These are phyloP conservation scores for Melierax canorus DNA, from an alignment of 2,113 vertebrate species.

Conservation along the genomic window DNA sequence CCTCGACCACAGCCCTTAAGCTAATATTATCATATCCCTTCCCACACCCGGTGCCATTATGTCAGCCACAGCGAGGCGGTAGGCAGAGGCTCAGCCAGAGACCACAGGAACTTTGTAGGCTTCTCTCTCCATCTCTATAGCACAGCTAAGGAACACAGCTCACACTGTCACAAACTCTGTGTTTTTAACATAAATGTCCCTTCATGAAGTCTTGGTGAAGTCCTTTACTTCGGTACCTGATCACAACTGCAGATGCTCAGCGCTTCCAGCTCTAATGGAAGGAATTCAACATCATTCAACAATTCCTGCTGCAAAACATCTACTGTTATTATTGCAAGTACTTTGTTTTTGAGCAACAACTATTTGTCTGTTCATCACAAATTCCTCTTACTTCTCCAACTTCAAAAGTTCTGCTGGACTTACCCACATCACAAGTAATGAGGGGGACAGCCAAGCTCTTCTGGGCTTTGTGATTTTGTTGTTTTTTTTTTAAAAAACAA, in stretches of 20 bases:
- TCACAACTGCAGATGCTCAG: neutral
- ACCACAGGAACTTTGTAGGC: slow-evolving; percentile 35
- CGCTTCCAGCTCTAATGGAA: neutral
- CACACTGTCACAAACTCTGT: neutral
- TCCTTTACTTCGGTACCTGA: neutral
- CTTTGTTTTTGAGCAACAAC: neutral
- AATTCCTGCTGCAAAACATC: neutral
- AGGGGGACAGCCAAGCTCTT: neutral
- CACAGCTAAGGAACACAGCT: neutral
- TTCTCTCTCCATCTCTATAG: neutral
- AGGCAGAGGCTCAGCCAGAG: slow-evolving; percentile 30
- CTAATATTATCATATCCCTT: slow-evolving; percentile 58
- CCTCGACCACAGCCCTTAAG: slow-evolving; percentile 43
- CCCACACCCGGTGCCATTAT: slow-evolving; percentile 33
- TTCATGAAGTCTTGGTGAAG: neutral
- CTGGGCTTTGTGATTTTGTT: neutral
- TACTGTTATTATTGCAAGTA: neutral
- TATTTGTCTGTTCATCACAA: neutral
- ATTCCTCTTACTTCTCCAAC: neutral
- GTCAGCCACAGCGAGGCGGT: slow-evolving; percentile 37
- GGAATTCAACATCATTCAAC: neutral
- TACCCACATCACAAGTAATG: neutral
- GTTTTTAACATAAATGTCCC: neutral
- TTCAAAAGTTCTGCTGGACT: neutral
- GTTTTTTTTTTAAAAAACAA: neutral